Evolutionary conservation across 2,888 invertebrate species (phyloP), one percentile per base, ranked within the genome.

Genomic region (Xestobium rufovillosum): DNA sequence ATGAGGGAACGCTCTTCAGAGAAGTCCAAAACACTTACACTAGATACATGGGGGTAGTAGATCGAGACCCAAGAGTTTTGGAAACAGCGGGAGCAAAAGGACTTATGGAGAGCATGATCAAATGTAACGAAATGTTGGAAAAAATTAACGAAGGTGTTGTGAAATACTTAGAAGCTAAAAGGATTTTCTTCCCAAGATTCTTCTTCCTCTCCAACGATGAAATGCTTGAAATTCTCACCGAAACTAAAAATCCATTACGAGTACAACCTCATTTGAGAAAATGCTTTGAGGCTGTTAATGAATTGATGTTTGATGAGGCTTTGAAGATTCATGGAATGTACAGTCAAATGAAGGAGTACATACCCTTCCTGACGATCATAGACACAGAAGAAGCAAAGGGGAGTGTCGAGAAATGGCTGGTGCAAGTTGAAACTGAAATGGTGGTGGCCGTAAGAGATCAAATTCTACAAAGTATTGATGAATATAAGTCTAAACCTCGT

Each of bases 151-250:
- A 84, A 39, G 88, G 89, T 3, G 81, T 90, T 0, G 79, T 83
- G 48, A 76, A 77, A 49, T 90, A 89, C 59, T 68, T 90, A 42
- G 88, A 89, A 66, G 85, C 80, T 65, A 90, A 89, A 61, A 67
- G 89, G 46, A 66, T 89, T 6, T 87, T 73, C 61, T 90, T 90
- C 59, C 81, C 88, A 26, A 73, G 90, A 60, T 89, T 91, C 60
- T 91, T 90, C 71, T 91, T 91, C 58, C 69, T 92, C 39, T 90
- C 90, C 3, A 90, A 91, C 60, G 87, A 89, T 55, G 90, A 91
- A 65, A 80, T 91, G 76, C 68, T 92, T 49, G 88, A 90, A 65
- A 88, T 92, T 51, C 69, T 92, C 42, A 88, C 89, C 1, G 88
- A 90, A 70, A 88, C 88, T 2, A 87, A 87, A 66, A 85, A 89